phyloP scores from a whole-genome alignment of 2,797 vertebrate genomes.

The Thripadectes ignobilis region DNA sequence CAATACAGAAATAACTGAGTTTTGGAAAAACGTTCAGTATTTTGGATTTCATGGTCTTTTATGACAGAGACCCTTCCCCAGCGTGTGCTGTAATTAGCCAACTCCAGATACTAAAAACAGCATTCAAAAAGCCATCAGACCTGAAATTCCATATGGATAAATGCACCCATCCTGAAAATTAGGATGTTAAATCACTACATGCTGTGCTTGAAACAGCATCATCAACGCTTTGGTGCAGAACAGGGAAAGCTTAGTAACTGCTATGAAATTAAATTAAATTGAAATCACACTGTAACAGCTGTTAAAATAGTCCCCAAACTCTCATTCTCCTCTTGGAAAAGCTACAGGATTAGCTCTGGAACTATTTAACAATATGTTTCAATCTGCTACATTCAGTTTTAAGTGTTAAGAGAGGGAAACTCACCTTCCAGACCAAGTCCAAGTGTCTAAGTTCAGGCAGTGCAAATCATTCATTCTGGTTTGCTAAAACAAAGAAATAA shows the following conservation, averaged over 20 bases:
- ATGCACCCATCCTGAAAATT: not conserved
- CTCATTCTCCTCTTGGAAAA: not conserved
- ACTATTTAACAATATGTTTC: not conserved
- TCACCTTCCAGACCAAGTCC: slow-evolving; percentile 95
- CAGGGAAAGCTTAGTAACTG: not conserved
- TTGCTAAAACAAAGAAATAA: slow-evolving; percentile 82
- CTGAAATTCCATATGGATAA: not conserved
- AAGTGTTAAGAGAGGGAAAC: not conserved
- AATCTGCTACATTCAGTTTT: not conserved
- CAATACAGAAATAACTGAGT: not conserved
- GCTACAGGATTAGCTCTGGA: not conserved
- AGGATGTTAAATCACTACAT: not conserved
- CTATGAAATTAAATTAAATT: not conserved
- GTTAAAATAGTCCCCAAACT: not conserved
- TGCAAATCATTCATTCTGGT: slow-evolving; percentile 90
- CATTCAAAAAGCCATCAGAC: not conserved
- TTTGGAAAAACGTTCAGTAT: not conserved
- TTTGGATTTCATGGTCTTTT: not conserved
- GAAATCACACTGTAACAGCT: slow-evolving; percentile 19
- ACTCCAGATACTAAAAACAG: not conserved
- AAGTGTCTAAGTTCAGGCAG: slow-evolving; percentile 88
- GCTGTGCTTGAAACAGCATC: not conserved
- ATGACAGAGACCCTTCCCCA: not conserved
- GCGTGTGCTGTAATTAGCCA: not conserved
- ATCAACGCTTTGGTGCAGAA: not conserved